Base-by-base conservation (phyloP, 23 tunicate genomes). In the Halocynthia aurantium region DNA sequence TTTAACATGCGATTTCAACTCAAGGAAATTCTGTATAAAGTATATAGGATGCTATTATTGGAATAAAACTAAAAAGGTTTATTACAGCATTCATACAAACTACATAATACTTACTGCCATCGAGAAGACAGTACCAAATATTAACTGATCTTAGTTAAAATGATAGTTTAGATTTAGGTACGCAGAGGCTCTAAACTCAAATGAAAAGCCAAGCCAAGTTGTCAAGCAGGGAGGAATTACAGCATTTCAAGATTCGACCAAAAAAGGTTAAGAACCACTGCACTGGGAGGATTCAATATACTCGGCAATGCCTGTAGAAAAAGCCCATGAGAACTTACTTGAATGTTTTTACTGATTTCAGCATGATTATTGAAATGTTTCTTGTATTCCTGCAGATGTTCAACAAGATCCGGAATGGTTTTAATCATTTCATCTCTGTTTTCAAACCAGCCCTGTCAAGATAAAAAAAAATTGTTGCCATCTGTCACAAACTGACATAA, bases 401-500 rank as follows among this genome's bases (percentile, higher is more conserved):
- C 86, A 62, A 92, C 78, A 51, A 85, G 55, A 17, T 54, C 62
- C 50, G 92, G 87, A 40, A 92, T 73, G 17, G 80, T 78, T 62
- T 86, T 82, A 64, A 83, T 55, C 98, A 92, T 86, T 54, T 92
- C 98, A 51, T 92, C 98, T 0, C 98, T 70, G 73, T 92, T 92
- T 22, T 84, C 89, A 53, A 83, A 86, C 98, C 98, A 92, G 52
- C 89, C 92, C 98, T 92, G 82, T 18, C 76, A 70, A 4, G 0
- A 22, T 44, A 8, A 49, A 5, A 51, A 8, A 8, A 20, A 67
- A 67, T 15, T 1, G 17, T 15, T 15, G 63, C 4, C 44, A 31
- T 31, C 44, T 31, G 44, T 31, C 44, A 31, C 44, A 31, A 31
- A 31, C 15, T 13, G 4, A 58, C 15, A 58, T 58, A 13, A 58